Base-by-base conservation (phyloP, 2,888 invertebrate genomes). In the Seira sanloemensis region DNA sequence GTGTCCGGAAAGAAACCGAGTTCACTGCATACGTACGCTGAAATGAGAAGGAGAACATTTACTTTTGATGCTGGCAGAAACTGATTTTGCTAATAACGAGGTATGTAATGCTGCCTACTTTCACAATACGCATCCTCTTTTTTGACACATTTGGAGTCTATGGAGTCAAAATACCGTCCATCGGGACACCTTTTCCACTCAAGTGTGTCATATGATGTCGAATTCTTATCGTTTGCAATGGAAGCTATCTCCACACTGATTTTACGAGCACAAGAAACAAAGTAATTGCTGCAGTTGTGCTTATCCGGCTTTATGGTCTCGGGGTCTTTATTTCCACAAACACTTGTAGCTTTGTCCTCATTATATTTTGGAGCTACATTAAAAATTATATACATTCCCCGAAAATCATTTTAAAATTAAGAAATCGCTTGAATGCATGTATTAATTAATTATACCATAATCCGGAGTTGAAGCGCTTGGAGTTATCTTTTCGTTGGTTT, bases 211-310 rank as follows among this genome's bases (percentile, higher is more conserved):
- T 71, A 2, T 16, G 7, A n/a, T 46, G 19, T 7, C 23, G 24
- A 72, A 2, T 18, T 23, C 1, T 21, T 7, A 18, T 21, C 4
- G 7, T 54, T 1, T 75, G 27, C 1, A 18, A 18, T 67, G 1
- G 24, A 67, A 25, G 1, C n/a, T n/a, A n/a, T n/a, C n/a, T n/a
- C n/a, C n/a, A n/a, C 67, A 25, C 4, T 67, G 67, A 7, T n/a
- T n/a, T n/a, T n/a, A n/a, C n/a, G 65, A 65, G 23, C 66, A 21
- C 69, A 78, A 26, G 62, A 1, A 46, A 65, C 72, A 16, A 25
- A 65, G 66, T 72, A 78, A 24, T 78, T 78, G 19, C 78, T 72
- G 25, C 78, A 78, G 25, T 78, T 78, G 0, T 62, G 21, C 1
- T 7, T 2, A 72, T 78, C 72, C 7, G 78, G 62, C 7, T 1